Evolutionary conservation across 2,113 vertebrate species (phyloP).

Genomic region (Carollia perspicillata): DNA sequence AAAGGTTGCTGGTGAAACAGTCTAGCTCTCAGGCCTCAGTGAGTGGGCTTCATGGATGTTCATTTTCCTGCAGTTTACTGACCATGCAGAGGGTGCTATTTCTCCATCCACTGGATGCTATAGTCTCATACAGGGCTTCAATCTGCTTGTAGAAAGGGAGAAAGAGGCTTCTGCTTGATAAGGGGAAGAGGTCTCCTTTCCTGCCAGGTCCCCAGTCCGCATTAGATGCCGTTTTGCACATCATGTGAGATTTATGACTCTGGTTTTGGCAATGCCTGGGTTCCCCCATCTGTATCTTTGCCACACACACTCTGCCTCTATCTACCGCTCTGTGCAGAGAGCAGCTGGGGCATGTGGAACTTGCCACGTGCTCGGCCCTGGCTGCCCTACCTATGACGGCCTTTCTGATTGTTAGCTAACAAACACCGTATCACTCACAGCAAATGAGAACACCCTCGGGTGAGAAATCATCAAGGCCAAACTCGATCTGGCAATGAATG

Average conservation of each 20-base stretch:
- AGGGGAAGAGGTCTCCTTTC: not conserved
- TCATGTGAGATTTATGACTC: slow-evolving; percentile 18
- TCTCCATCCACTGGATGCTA: not conserved
- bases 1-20: not conserved
- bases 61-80: not conserved
- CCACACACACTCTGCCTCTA: slow-evolving; percentile 29
- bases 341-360: slow-evolving; percentile 1
- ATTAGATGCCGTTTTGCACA: not conserved
- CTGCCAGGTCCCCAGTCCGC: not conserved
- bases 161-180: not conserved
- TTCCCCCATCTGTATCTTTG: slow-evolving; percentile 56
- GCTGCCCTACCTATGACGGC: not conserved
- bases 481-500: not conserved
- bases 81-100: not conserved
- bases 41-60: not conserved
- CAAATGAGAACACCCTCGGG: slow-evolving; percentile 36
- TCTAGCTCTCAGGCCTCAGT: not conserved
- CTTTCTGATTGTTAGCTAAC: slow-evolving; percentile 42
- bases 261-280: slow-evolving; percentile 44
- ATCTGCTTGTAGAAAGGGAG: not conserved
- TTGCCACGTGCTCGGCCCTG: slow-evolving; percentile 35
- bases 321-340: slow-evolving; percentile 9
- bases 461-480: slow-evolving; percentile 40
- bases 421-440: slow-evolving; percentile 17
- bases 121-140: not conserved